Conservation (phyloP, 2,113 vertebrate genomes). For the Albula glossodonta region DNA sequence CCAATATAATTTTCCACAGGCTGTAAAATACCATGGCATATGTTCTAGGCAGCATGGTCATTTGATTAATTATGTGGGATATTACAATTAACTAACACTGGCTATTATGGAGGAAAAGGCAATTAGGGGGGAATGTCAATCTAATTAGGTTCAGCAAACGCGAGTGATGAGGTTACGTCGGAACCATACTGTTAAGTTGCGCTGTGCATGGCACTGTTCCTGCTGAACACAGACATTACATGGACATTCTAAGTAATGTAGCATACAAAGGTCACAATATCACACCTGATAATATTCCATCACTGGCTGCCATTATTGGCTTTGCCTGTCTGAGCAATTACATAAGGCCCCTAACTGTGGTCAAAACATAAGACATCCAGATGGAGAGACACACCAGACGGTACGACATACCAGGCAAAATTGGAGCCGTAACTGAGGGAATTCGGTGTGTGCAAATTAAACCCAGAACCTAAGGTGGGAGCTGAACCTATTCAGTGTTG, state of each 20-base stretch:
- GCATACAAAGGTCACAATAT: slow-evolving; percentile 50
- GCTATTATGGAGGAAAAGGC: slow-evolving; percentile 50
- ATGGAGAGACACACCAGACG: neutral
- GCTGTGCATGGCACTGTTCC: slow-evolving; percentile 24
- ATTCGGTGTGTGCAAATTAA: too few species aligned
- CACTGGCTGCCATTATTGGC: slow-evolving; percentile 41
- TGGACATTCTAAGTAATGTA: slow-evolving; percentile 36
- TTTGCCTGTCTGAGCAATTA: slow-evolving; percentile 15
- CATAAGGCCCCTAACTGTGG: too few species aligned
- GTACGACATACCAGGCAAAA: too few species aligned
- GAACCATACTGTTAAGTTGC: neutral
- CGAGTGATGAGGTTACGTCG: slow-evolving; percentile 52
- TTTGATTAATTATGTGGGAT: slow-evolving; percentile 45
- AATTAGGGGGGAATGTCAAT: slow-evolving; percentile 61
- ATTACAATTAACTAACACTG: slow-evolving; percentile 55
- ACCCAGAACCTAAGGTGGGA: too few species aligned
- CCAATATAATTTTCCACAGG: slow-evolving; percentile 11
- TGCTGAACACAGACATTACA: slow-evolving; percentile 20
- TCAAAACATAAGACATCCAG: neutral
- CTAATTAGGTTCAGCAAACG: slow-evolving; percentile 56
- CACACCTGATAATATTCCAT: slow-evolving; percentile 41
- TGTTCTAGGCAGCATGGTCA: slow-evolving; percentile 29
- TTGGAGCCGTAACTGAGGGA: too few species aligned
- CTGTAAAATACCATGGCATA: slow-evolving; percentile 20
- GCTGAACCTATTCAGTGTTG: too few species aligned